Evolutionary conservation across 2,113 vertebrate genomes (phyloP), one percentile per base, ranked within the genome.

Genomic region (Oxygymnocypris stewartii): DNA sequence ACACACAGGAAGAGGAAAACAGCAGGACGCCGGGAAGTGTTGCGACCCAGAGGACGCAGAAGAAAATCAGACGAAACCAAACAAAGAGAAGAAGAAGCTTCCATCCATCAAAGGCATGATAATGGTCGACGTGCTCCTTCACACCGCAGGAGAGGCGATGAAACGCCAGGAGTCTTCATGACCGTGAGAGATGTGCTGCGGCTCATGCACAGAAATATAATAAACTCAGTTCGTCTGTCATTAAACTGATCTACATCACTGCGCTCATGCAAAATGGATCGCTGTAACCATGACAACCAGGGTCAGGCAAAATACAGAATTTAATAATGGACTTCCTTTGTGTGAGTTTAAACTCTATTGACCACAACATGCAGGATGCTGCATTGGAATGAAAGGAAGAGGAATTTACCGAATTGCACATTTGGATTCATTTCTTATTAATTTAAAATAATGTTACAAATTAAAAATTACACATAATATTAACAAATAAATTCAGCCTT

Each of bases 101-200:
- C 89, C 86, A 91, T 94, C 90, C 47, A 88, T 92, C 88, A 88
- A 88, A 87, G 90, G 88, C 89, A 89, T 69, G 84, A 86, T 90
- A 89, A 93, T 88, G 84, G 67, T 59, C 69, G 73, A 88, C 85
- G 79, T 88, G 84, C 90, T 90, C 90, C 69, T 88, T 90, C 81
- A 31, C 89, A 88, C 87, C 88, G 89, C 88, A 18, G 59, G 88
- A 90, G 90, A 86, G 90, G 87, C 77, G 88, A 88, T 86, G 92
- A 92, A 89, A 92, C 18, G 0, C 18, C 65, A 42, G 37, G 69
- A 63, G 63, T 82, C 71, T 54, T 23, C 31, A 31, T 20, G 69
- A 73, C 0, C 7, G 31, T 18, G 35, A 40, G 18, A 65, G n/a
- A 13, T 13, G 61, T 65, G 57, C 57, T 20, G 0, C 8, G 10